Evolutionary conservation across 2,797 vertebrate genomes (phyloP).

Genomic region (Sarcoramphus papa): DNA sequence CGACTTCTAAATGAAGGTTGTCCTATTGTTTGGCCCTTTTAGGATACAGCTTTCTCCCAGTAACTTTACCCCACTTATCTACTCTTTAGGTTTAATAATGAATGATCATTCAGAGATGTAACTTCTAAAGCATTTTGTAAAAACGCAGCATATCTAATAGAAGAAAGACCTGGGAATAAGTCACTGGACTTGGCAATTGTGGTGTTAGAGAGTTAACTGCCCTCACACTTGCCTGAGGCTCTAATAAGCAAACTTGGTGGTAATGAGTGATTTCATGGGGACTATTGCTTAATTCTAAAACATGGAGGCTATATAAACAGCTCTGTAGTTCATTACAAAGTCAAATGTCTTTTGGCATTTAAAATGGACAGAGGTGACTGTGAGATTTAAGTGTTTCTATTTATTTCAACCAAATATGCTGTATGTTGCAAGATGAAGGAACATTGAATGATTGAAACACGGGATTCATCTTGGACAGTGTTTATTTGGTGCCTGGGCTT

Average conservation of each 20-base stretch:
- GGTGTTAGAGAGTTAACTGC: background rate
- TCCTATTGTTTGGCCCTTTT: background rate
- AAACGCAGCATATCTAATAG: background rate
- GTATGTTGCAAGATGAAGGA: background rate
- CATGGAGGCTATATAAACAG: conserved; percentile 18
- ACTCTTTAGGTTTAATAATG: background rate
- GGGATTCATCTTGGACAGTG: background rate
- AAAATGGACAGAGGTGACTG: conserved; percentile 16
- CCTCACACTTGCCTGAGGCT: conserved; percentile 3
- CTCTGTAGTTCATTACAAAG: conserved; percentile 33
- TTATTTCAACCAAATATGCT: background rate
- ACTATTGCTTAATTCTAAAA: conserved; percentile 40
- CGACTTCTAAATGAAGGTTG: background rate
- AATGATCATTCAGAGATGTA: background rate
- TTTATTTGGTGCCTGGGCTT: background rate
- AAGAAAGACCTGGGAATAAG: background rate
- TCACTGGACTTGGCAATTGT: background rate
- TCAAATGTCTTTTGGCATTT: conserved; percentile 31
- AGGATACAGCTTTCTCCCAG: background rate
- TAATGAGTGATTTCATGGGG: conserved; percentile 42
- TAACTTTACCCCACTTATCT: background rate
- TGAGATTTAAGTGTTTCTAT: background rate
- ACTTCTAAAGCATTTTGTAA: background rate
- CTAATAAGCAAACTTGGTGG: conserved; percentile 16
- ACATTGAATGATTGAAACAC: background rate